phyloP scores from a whole-genome alignment of 53 echinoderm and acorn worm species.

The Echinarachnius parma region DNA sequence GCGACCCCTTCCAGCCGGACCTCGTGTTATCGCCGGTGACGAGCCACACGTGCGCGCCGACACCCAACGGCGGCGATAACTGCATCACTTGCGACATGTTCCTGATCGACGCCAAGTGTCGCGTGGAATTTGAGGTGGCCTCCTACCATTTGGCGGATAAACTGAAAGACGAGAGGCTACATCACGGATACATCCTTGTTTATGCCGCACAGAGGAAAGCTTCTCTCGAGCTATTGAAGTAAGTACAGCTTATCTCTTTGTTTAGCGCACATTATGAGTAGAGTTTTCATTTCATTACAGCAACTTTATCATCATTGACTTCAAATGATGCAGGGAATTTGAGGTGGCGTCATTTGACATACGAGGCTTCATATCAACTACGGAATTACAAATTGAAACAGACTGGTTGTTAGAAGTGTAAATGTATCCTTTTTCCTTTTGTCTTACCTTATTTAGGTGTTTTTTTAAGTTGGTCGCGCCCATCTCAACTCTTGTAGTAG shows the following conservation, averaged over 20 bases:
- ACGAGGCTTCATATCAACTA: too few relatives aligned
- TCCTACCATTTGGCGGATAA: constrained; percentile 74
- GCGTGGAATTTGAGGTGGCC: constrained; percentile 71
- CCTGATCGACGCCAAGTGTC: constrained; percentile 60
- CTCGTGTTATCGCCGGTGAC: constrained; percentile 79
- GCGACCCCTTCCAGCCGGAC: constrained; percentile 75
- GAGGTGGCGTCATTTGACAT: too few relatives aligned
- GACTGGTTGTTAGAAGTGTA: too few relatives aligned
- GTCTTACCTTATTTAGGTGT: too few relatives aligned
- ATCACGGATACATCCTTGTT: constrained; percentile 84
- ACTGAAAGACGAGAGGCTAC: constrained; percentile 52
- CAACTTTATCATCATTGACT: too few relatives aligned
- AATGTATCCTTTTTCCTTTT: too few relatives aligned
- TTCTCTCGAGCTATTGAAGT: constrained; percentile 68
- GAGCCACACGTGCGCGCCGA: constrained; percentile 40
- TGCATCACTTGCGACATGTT: constrained; percentile 69
- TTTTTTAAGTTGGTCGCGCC: constrained; percentile 57
- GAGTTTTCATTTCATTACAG: too few relatives aligned
- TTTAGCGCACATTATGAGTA: too few relatives aligned
- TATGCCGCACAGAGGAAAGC: constrained; percentile 85
- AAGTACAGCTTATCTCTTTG: too few relatives aligned
- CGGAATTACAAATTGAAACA: too few relatives aligned
- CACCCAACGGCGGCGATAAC: constrained; percentile 32
- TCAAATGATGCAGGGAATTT: too few relatives aligned
- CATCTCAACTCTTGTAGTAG: constrained; percentile 72